Evolutionary conservation across 2,113 vertebrate species (phyloP).

Genomic region (Coracopsis vasa): DNA sequence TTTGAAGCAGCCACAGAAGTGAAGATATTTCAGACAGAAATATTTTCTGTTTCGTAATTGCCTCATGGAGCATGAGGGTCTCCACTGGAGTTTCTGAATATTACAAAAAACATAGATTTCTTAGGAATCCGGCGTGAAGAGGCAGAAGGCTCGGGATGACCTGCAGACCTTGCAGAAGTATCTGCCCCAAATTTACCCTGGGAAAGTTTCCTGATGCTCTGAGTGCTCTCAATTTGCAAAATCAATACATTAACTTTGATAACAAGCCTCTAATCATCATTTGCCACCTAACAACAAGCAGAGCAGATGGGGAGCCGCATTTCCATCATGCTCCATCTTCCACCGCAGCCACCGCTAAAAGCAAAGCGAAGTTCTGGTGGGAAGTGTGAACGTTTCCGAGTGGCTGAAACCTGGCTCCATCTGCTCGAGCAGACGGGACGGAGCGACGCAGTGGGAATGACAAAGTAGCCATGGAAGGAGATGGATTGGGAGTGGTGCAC

Average conservation of each 20-base stretch:
- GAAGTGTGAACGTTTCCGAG: constrained; percentile 46
- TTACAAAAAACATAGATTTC: not conserved
- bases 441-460: not conserved
- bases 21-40: not conserved
- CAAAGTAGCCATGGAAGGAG: not conserved
- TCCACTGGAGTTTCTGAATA: not conserved
- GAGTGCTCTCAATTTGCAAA: not conserved
- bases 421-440: constrained; percentile 45
- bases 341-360: constrained; percentile 1
- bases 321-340: constrained; percentile 26
- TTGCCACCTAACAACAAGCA: not conserved
- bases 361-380: constrained; percentile 31
- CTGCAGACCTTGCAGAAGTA: not conserved
- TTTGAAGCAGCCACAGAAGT: not conserved
- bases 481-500: not conserved
- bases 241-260: not conserved
- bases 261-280: constrained; percentile 13
- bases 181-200: not conserved
- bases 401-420: constrained; percentile 24
- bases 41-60: accelerated
- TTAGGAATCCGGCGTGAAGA: not conserved
- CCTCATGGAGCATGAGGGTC: not conserved
- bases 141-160: not conserved
- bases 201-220: not conserved
- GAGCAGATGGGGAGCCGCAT: constrained; percentile 25